phyloP scores from a whole-genome alignment of 2,113 vertebrate genomes.

The Eolophus roseicapilla region DNA sequence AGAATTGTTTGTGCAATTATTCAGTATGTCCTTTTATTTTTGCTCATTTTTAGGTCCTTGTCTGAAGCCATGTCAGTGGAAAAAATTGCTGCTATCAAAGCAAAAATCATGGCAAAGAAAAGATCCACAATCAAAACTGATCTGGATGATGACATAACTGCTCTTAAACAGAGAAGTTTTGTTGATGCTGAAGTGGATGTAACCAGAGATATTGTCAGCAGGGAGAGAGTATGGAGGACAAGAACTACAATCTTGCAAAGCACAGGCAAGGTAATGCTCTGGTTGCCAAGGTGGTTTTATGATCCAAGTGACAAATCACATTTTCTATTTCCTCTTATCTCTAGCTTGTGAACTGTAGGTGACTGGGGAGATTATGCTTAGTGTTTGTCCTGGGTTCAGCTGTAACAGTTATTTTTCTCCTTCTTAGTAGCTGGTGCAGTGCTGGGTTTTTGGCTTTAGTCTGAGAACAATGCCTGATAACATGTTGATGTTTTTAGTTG shows the following conservation, averaged over 20 bases:
- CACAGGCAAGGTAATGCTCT: conserved; percentile 88
- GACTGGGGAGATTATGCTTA: background rate
- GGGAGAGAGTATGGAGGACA: conserved; percentile 96
- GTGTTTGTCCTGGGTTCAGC: background rate
- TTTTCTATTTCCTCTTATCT: background rate
- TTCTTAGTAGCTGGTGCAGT: background rate
- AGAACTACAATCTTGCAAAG: conserved; percentile 98
- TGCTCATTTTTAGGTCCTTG: conserved; percentile 84
- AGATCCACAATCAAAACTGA: conserved; percentile 98
- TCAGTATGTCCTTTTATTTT: conserved; percentile 3
- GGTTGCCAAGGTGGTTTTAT: background rate
- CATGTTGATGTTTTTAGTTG: background rate
- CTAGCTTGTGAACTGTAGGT: background rate
- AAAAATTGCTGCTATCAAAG: conserved; percentile 99
- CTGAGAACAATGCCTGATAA: background rate
- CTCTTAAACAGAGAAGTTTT: conserved; percentile 96
- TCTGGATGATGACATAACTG: conserved; percentile 94
- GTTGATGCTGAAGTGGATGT: conserved; percentile 97
- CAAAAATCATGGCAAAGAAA: conserved; percentile 99
- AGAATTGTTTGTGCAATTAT: background rate
- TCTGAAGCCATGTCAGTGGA: conserved; percentile 99
- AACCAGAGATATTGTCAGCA: conserved; percentile 97
- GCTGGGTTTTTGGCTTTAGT: background rate
- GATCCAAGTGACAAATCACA: background rate
- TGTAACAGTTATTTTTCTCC: background rate